Evolutionary conservation across 2,797 vertebrate species (phyloP).

Genomic region (Chiroxiphia lanceolata): DNA sequence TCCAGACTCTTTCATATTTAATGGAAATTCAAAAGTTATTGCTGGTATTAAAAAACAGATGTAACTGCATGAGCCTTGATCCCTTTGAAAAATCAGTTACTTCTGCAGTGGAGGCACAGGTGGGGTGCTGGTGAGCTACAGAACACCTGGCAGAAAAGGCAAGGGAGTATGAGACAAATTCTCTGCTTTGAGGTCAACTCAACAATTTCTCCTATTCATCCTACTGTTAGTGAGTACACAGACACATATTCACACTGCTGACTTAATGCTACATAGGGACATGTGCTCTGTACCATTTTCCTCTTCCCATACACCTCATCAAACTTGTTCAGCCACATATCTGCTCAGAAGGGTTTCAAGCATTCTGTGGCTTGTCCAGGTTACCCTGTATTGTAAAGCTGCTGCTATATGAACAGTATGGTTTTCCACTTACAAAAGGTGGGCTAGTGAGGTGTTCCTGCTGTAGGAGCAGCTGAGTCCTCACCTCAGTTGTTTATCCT

Average conservation of each 20-base stretch:
- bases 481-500: neutral
- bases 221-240: neutral
- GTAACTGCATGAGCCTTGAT: neutral
- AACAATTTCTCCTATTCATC: neutral
- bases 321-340: neutral
- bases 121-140: neutral
- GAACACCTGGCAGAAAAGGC: neutral
- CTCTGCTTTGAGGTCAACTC: neutral
- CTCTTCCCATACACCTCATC: neutral
- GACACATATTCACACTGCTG: neutral
- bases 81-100: neutral
- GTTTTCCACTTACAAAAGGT: neutral
- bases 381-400: neutral
- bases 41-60: neutral
- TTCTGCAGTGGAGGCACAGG: neutral
- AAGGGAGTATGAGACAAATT: neutral
- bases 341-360: neutral
- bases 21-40: neutral
- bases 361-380: neutral
- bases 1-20: neutral
- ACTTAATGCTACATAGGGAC: no score
- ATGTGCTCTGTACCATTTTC: neutral
- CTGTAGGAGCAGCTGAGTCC: neutral
- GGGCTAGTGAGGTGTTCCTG: fast-evolving
- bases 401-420: neutral